Base-by-base conservation (phyloP, 2,888 invertebrate species). In the Meliscaeva auricollis region DNA sequence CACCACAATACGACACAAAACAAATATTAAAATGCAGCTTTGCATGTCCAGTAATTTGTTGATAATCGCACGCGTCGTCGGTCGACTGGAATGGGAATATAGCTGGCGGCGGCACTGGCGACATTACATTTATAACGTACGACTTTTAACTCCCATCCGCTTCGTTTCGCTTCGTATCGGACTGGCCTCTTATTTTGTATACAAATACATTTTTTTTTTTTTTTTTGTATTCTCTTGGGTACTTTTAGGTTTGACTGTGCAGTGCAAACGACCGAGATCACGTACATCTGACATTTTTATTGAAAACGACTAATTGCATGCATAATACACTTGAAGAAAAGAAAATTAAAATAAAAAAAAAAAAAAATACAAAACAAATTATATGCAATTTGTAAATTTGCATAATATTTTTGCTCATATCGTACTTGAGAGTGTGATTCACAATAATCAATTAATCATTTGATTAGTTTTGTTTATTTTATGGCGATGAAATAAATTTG, bases 31-130 rank as follows among this genome's bases (percentile, higher is more conserved):
- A 85, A 85, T 81, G 76, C 82, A 87, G 74, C 77, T 78, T 87
- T 82, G 87, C 87, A 87, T 87, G 87, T 82, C 87, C 77, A 87
- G 82, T 82, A 87, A 87, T 87, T 87, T 87, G 87, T 87, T 87
- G 81, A 78, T 81, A 87, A 82, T 87, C 81, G 73, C 76, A 85
- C 85, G 85, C 85, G 85, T 81, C 85, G 35, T 48, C 68, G 54
- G 58, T 77, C 76, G 26, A 54, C 68, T 72, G 64, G 81, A 81
- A 77, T 81, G 75, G 73, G 68, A 52, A 76, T 80, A 66, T 54
- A 41, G 56, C 66, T 38, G 56, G 52, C 66, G 64, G 70, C 68
- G 68, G 60, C 64, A 72, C 62, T 66, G 75, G 75, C 84, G 84
- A 81, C 85, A 76, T 58, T 54, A 54, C 8, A 41, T 50, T 35